Conservation (phyloP, 2,888 invertebrate species). For the Diaprepes abbreviatus region DNA sequence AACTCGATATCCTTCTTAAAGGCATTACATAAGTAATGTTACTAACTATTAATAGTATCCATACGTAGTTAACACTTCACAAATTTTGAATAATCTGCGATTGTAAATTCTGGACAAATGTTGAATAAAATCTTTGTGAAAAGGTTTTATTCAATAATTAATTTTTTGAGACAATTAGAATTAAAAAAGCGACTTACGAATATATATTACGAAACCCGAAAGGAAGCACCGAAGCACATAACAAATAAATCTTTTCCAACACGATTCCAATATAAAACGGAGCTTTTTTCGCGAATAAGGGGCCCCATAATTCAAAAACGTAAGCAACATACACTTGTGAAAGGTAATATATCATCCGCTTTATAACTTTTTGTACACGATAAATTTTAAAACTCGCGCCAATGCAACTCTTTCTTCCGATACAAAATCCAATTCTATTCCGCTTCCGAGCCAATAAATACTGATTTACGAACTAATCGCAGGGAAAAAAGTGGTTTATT, state of each 20-base stretch:
- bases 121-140: too few species aligned
- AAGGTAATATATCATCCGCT: slow-evolving; percentile 57
- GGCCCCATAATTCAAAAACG: slow-evolving; percentile 57
- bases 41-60: too few species aligned
- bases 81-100: too few species aligned
- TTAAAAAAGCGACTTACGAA: neutral
- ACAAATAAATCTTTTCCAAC: slow-evolving; percentile 44
- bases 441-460: slow-evolving; percentile 65
- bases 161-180: neutral
- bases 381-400: slow-evolving; percentile 60
- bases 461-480: slow-evolving; percentile 65
- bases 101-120: too few species aligned
- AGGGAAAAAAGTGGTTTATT: slow-evolving; percentile 64
- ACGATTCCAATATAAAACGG: slow-evolving; percentile 37
- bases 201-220: neutral
- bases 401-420: slow-evolving; percentile 51
- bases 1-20: too few species aligned
- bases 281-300: slow-evolving; percentile 54
- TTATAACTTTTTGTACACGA: slow-evolving; percentile 55
- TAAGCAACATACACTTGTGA: slow-evolving; percentile 61
- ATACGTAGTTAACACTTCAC: too few species aligned
- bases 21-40: too few species aligned
- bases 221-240: slow-evolving; percentile 42
- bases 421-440: slow-evolving; percentile 55
- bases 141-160: too few species aligned